phyloP scores from a whole-genome alignment of 2,888 invertebrate genomes.

The Ennomos quercinarius region DNA sequence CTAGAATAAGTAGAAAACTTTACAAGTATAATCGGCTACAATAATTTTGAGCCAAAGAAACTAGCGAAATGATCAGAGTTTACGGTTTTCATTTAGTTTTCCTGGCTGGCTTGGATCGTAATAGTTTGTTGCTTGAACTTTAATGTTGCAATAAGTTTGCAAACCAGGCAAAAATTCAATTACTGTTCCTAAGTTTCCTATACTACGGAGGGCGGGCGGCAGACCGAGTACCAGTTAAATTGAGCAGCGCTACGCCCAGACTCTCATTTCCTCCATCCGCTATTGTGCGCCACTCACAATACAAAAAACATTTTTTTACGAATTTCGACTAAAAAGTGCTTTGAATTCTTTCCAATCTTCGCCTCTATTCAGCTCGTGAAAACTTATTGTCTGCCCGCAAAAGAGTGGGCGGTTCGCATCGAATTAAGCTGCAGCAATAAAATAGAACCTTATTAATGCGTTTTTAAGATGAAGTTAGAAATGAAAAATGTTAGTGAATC shows the following conservation, averaged over 20 bases:
- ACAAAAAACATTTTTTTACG: slow-evolving; percentile 82
- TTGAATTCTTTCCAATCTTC: slow-evolving; percentile 84
- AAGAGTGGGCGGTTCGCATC: slow-evolving; percentile 52
- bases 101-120: too few species aligned
- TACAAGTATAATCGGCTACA: too few species aligned
- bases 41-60: too few species aligned
- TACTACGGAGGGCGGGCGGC: slow-evolving; percentile 45
- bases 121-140: too few species aligned
- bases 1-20: too few species aligned
- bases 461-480: slow-evolving; percentile 8
- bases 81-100: too few species aligned
- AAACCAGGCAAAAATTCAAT: not conserved
- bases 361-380: slow-evolving; percentile 77
- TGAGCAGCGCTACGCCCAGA: slow-evolving; percentile 80
- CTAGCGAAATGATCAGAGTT: too few species aligned
- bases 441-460: slow-evolving; percentile 27
- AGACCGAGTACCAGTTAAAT: slow-evolving; percentile 75
- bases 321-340: slow-evolving; percentile 82
- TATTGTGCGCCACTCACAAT: slow-evolving; percentile 83
- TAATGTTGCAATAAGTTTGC: too few species aligned
- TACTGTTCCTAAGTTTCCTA: slow-evolving; percentile 9
- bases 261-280: slow-evolving; percentile 83
- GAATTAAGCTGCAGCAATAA: slow-evolving; percentile 59
- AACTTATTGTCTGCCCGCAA: slow-evolving; percentile 77
- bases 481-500: too few species aligned